Base-by-base conservation (phyloP, 1,140 invertebrate species). In the Drosophila chauvacae region DNA sequence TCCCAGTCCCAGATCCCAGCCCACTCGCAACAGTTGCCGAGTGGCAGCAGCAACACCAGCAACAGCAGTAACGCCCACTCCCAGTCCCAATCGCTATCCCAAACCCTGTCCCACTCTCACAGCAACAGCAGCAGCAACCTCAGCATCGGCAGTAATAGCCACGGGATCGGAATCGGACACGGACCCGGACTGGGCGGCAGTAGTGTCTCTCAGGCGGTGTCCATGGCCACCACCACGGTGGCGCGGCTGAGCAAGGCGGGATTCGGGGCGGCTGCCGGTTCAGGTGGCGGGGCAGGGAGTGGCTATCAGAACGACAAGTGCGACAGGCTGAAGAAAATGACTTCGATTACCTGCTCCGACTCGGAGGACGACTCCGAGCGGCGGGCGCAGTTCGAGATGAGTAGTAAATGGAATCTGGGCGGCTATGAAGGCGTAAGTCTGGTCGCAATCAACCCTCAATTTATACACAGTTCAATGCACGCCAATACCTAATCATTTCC, bases 311-410 rank as follows among this genome's bases (percentile, higher is more conserved):
- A 90, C 76, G 91, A 92, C 44, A 92, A 92, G 73, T 92, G 85
- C 64, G 91, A 92, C 71, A 82, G 91, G 45, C 77, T 92, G 5
- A 90, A 87, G 62, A 92, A 92, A 90, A 92, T 92, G 91, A 87
- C 85, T 62, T 92, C 92, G 42, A 92, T 91, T 35, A 92, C 88
- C 60, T 92, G 91, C 59, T 92, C 92, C 59, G 92, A 92, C 77
- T 92, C 91, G 23, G 91, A 92, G 69, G 92, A 92, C 65, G 91
- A 92, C 72, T 91, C 90, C 50, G 92, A 92, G 64, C 75, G 91
- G 28, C 88, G 88, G 13, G 81, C 87, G 35, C 91, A 92, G 47
- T 80, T 77, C 41, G 90, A 91, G 42, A 81, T 81, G 23, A 85
- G 70, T 73, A 82, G 80, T 60, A 91, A 90, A 81, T 92, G 91